Base-by-base conservation (phyloP, 2,797 vertebrate species). In the Falco novaeseelandiae region DNA sequence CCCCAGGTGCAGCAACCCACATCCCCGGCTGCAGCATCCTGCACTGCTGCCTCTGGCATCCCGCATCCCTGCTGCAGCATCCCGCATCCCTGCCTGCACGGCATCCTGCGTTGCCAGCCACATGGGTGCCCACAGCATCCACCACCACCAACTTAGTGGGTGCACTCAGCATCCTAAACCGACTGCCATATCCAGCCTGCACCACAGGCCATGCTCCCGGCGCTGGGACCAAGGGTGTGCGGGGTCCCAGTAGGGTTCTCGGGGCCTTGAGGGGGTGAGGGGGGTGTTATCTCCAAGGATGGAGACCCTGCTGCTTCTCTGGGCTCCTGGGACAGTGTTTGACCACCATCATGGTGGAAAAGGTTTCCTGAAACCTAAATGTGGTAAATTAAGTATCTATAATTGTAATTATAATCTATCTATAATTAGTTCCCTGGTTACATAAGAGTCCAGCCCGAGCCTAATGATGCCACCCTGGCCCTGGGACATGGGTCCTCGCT, bases 141-240 rank as follows among this genome's bases (percentile, higher is more conserved):
- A 12, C 10, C 15, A 6, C 5, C 65, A 21, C 55, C 8, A 2
- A 1, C 51, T 10, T 0, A 0, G 12, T 7, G 46, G 54, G 51
- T 70, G 61, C 51, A 46, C 29, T 4, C 52, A 11, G 26, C 27
- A 17, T 1, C 62, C 84, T 71, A 8, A 34, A 14, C 1, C 2
- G 4, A 4, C 27, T 23, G 61, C 57, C 3, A 2, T 14, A 17
- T 2, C 52, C 92, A 36, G 11, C 8, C 32, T 20, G 29, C 1
- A 0, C 2, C 38, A 6, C 2, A 1, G 36, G 19, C n/a, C 2
- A 0, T 2, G 49, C 6, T 57, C 10, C 36, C 8, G 2, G 59
- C 0, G 2, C 58, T 26, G 42, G 34, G 9, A 8, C 15, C 0
- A 1, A 14, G 76, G 69, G 5, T 0, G n/a, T 10, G 20, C 4